Evolutionary conservation across 2,888 invertebrate species (phyloP).

Genomic region (Yponomeuta plumbellus): DNA sequence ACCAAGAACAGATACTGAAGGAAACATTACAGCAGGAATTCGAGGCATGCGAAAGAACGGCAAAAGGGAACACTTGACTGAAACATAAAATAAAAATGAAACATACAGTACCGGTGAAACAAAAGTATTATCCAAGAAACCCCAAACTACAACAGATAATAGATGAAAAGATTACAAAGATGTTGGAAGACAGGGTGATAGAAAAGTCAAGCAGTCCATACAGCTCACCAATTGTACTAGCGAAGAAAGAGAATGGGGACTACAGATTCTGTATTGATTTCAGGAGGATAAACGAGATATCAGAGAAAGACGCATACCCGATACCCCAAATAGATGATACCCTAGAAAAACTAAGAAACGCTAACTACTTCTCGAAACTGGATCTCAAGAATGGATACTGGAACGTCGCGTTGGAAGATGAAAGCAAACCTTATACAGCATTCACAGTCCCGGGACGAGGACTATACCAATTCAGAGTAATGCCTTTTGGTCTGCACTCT

Average conservation of each 20-base stretch:
- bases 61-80: slow-evolving; percentile 10
- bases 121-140: slow-evolving; percentile 20
- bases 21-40: neutral
- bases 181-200: slow-evolving; percentile 24
- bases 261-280: slow-evolving; percentile 29
- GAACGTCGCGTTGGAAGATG: slow-evolving; percentile 23
- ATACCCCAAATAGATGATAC: slow-evolving; percentile 31
- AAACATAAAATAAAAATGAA: slow-evolving; percentile 18
- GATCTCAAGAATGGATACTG: slow-evolving; percentile 18
- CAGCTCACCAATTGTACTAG: slow-evolving; percentile 23
- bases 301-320: no score
- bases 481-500: slow-evolving; percentile 19
- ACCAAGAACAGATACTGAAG: neutral
- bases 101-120: slow-evolving; percentile 19
- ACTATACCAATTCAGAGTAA: slow-evolving; percentile 30
- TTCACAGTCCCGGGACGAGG: slow-evolving; percentile 32
- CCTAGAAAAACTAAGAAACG: slow-evolving; percentile 27
- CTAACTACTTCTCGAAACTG: slow-evolving; percentile 27
- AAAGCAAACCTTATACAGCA: slow-evolving; percentile 29
- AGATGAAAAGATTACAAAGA: slow-evolving; percentile 22
- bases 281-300: slow-evolving; percentile 26
- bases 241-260: slow-evolving; percentile 19
- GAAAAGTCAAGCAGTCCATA: slow-evolving; percentile 23
- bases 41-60: neutral
- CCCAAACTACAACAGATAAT: slow-evolving; percentile 20